Base-by-base conservation (phyloP, 2,888 invertebrate species). In the Hypselothyrea guttata region DNA sequence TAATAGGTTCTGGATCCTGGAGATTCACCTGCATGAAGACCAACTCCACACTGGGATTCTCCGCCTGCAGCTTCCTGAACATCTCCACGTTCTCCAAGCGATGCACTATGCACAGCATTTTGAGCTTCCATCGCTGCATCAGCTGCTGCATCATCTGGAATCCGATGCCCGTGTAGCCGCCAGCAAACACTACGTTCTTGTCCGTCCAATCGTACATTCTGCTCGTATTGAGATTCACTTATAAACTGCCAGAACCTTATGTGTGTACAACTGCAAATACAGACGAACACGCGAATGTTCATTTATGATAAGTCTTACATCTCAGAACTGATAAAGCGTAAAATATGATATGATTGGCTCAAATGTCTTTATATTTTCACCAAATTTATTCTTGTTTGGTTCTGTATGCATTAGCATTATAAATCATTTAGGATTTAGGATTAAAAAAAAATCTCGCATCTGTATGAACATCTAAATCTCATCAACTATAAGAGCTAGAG, bases 41-140 rank as follows among this genome's bases (percentile, higher is more conserved):
- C 2, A 88, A 67, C 22, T 88, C 84, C 0, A 77, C 75, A 9
- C 56, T 68, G 11, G 78, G 55, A 45, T 77, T 84, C 7, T 85
- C 70, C 0, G 84, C 76, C 65, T 88, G 87, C 8, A 89, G 73
- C 27, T 86, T 86, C 42, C 86, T 82, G 44, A 89, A 52, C 73
- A 86, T 75, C 64, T 88, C 88, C 30, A 76, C 75, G 61, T 89
- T 89, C 67, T 89, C 88, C 86, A 88, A 74, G 51, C 87, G 84
- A 40, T 86, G 77, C 64, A 84, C 77, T 11, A 89, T 83, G 53
- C 88, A 75, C 48, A 89, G 41, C 53, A 49, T 76, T 18, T 79
- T 87, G 18, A 88, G 76, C 40, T 86, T 82, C 61, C 88, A 84
- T 46, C 81, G 69, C 61, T 86, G 78, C 74, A 87, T 84, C 45